phyloP scores from a whole-genome alignment of 1,140 invertebrate genomes.

The Ruditapes philippinarum region DNA sequence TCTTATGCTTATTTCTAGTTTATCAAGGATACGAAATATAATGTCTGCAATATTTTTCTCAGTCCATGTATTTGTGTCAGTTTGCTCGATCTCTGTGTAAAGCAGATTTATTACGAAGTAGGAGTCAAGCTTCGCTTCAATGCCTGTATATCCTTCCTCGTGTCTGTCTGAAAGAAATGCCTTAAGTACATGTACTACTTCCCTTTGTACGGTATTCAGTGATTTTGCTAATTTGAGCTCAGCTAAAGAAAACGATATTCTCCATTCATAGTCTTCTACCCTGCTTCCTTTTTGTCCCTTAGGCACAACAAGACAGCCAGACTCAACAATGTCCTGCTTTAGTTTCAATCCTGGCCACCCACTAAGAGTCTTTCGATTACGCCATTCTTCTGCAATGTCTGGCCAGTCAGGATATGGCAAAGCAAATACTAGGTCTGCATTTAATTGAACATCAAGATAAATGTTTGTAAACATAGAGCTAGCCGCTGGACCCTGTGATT shows the following conservation, averaged over 20 bases:
- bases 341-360: background rate
- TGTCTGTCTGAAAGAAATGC: background rate
- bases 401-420: background rate
- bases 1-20: background rate
- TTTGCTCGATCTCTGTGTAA: background rate
- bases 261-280: slow-evolving; percentile 27
- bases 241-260: slow-evolving; percentile 23
- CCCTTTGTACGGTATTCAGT: background rate
- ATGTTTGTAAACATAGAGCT: slow-evolving; percentile 20
- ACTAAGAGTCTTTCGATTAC: background rate
- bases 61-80: background rate
- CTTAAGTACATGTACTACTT: background rate
- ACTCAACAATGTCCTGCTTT: background rate
- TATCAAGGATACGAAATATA: background rate
- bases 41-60: background rate
- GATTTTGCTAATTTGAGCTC: background rate
- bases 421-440: slow-evolving; percentile 4
- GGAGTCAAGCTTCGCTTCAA: background rate
- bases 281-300: slow-evolving; percentile 5
- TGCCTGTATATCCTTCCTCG: background rate
- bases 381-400: background rate
- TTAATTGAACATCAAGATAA: slow-evolving; percentile 2
- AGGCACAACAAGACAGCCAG: background rate
- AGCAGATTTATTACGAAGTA: background rate
- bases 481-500: background rate